Conservation (phyloP, 2,888 invertebrate species). For the Parnassius mnemosyne region DNA sequence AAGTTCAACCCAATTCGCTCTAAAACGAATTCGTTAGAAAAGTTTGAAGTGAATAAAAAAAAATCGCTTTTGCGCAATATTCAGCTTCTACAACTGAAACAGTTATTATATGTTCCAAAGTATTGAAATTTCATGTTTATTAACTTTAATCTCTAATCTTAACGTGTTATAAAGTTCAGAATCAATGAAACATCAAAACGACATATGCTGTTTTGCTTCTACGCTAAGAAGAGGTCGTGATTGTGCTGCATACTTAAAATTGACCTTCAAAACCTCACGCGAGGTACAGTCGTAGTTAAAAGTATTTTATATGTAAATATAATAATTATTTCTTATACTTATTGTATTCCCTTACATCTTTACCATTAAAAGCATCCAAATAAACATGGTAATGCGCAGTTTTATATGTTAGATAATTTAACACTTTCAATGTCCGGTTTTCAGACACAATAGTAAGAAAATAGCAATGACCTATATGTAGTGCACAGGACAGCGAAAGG, state of each 20-base stretch:
- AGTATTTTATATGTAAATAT: slow-evolving; percentile 26
- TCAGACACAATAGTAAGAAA: too few species aligned
- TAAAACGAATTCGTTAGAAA: too few species aligned
- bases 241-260: slow-evolving; percentile 64
- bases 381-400: too few species aligned
- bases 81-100: slow-evolving; percentile 15
- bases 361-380: too few species aligned
- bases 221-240: slow-evolving; percentile 50
- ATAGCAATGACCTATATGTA: too few species aligned
- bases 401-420: too few species aligned
- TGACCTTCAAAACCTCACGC: slow-evolving; percentile 71
- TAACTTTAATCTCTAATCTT: neutral
- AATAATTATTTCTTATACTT: too few species aligned
- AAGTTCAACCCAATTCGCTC: too few species aligned
- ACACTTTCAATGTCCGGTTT: too few species aligned
- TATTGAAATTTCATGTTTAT: neutral
- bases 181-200: slow-evolving; percentile 14
- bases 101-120: slow-evolving; percentile 2
- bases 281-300: slow-evolving; percentile 45
- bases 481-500: too few species aligned
- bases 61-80: slow-evolving; percentile 13
- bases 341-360: too few species aligned
- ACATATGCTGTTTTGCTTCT: slow-evolving; percentile 36
- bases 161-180: slow-evolving; percentile 15
- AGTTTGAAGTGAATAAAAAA: slow-evolving; percentile 14